Base-by-base conservation (phyloP, 2,113 vertebrate species). In the Anarhynchus alexandrinus region DNA sequence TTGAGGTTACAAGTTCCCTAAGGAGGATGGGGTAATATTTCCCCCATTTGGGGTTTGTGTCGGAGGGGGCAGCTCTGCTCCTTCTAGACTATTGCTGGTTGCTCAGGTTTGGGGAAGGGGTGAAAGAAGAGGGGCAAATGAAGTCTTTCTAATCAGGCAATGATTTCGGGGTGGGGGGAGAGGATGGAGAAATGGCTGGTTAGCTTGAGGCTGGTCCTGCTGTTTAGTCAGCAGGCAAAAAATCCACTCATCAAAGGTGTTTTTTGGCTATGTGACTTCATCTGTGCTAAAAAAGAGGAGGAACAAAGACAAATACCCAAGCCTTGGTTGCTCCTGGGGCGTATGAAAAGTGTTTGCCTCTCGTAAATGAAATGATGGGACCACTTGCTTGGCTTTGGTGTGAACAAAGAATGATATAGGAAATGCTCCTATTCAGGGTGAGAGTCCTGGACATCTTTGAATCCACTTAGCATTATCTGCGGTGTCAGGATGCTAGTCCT, bases 401-500 rank as follows among this genome's bases (percentile, higher is more conserved):
- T 38, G 79, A 95, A 72, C 30, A 86, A 94, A 94, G 84, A 97
- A 62, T 38, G 45, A 80, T 77, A 82, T 10, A 80, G 54, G 92
- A 96, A 96, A 54, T 80, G 73, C 62, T 94, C n/a, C 40, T 67
- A 45, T 90, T 94, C 85, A 90, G 87, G 42, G 54, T 88, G 90
- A 96, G 84, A 95, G 71, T 70, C 78, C 55, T 90, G 92, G 94
- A 45, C 70, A 62, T 77, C 58, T 97, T n/a, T 70, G 71, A 93
- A 93, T 86, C 62, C 96, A 97, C 93, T 97, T 73, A 88, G 74
- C 78, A 86, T 94, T 96, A 47, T 91, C 0, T 51, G 36, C 49
- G 45, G 70, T 88, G 90, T 94, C 94, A 96, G 82, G 49, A 72
- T 86, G 84, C 82, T 85, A 89, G 87, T 82, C 74, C 93, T 96